Conservation (phyloP, 2,888 invertebrate genomes). For the Drosophila nr. fundita region DNA sequence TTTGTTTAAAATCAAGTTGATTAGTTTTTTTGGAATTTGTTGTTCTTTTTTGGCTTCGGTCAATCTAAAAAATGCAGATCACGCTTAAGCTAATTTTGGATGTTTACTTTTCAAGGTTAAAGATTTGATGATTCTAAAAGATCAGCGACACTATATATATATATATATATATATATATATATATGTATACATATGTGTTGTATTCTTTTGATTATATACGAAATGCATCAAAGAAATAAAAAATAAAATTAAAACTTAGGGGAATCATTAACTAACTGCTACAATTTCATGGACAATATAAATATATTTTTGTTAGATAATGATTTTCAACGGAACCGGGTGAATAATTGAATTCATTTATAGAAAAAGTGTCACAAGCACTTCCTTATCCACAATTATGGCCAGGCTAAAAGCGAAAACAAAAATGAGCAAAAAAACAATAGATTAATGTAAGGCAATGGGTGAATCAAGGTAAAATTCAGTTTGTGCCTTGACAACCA, state of each 20-base stretch:
- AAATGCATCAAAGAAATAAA: not conserved
- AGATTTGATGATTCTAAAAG: not conserved
- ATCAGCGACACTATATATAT: constrained; percentile 8
- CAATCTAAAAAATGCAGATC: constrained; percentile 44
- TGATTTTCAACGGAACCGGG: not conserved
- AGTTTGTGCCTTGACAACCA: constrained; percentile 49
- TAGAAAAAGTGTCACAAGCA: constrained; percentile 20
- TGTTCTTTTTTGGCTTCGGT: constrained; percentile 3
- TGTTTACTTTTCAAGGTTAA: constrained; percentile 42
- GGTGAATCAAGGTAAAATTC: constrained; percentile 44
- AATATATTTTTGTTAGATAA: not conserved
- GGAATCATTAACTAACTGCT: too few relatives aligned
- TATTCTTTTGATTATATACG: not conserved
- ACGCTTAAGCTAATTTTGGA: constrained; percentile 42
- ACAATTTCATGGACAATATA: not conserved
- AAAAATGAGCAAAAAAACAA: not conserved
- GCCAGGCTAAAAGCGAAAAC: not conserved
- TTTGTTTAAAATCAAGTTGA: constrained; percentile 1
- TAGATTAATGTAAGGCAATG: constrained; percentile 10
- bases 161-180: not conserved
- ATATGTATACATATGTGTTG: not conserved
- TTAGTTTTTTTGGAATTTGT: not conserved
- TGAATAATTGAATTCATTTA: not conserved
- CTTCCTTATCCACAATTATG: constrained; percentile 37
- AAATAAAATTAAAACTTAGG: not conserved